Percentiles rank a stretch among this genome's conserved stretches.
phyloP scores from a whole-genome alignment of 2,888 invertebrate genomes.

The Empis stercorea region DNA sequence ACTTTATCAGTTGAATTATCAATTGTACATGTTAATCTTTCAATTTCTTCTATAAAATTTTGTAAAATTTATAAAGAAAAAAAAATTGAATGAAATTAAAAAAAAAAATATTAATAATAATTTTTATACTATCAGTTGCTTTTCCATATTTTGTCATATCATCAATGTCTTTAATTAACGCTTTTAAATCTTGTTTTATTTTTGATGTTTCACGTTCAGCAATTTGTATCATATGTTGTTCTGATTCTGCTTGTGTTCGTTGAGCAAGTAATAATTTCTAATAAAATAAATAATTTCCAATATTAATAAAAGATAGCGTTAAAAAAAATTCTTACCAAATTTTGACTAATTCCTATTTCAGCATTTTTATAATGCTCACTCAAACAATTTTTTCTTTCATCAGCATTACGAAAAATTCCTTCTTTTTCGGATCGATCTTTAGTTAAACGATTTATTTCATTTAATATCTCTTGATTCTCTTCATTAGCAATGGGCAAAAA shows the following conservation, averaged over 20 bases:
- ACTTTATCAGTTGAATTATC: slow-evolving; percentile 51
- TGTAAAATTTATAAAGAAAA: not conserved
- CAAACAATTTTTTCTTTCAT: slow-evolving; percentile 35
- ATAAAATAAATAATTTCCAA: not conserved
- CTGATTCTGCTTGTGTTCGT: slow-evolving; percentile 53
- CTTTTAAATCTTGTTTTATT: slow-evolving; percentile 23
- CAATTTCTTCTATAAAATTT: slow-evolving; percentile 36
- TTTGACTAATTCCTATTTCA: slow-evolving; percentile 42
- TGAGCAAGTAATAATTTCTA: slow-evolving; percentile 52
- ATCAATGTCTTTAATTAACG: slow-evolving; percentile 22
- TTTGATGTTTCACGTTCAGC: slow-evolving; percentile 33
- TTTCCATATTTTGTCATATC: slow-evolving; percentile 22
- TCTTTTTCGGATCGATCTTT: slow-evolving; percentile 38
- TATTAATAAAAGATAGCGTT: not conserved
- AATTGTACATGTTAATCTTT: slow-evolving; percentile 44
- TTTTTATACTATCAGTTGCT: slow-evolving; percentile 24
- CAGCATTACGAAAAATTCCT: slow-evolving; percentile 35
- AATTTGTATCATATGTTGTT: slow-evolving; percentile 41
- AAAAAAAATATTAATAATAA: not conserved
- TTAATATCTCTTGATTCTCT: slow-evolving; percentile 42
- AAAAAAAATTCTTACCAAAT: slow-evolving; percentile 33
- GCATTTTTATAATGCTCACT: slow-evolving; percentile 41
- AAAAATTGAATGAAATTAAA: not conserved
- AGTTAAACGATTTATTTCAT: slow-evolving; percentile 37
- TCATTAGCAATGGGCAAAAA: slow-evolving; percentile 67